These are phyloP conservation scores for Acronicta psi DNA, from an alignment of 2,888 invertebrate genomes.

Conservation along the genomic window DNA sequence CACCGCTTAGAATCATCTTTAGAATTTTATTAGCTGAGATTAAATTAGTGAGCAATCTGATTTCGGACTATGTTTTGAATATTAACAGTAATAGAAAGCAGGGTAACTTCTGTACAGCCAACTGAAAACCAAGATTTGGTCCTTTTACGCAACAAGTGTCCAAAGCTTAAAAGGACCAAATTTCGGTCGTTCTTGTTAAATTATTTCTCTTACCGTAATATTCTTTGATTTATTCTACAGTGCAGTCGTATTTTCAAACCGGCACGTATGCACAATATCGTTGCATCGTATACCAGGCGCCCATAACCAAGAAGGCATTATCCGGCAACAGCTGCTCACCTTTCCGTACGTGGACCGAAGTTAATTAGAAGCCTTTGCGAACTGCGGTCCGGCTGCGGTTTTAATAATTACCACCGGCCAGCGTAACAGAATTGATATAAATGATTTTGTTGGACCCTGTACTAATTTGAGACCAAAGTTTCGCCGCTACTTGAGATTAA, in stretches of 20 bases:
- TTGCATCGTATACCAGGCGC: constrained; percentile 59
- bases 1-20: too few species aligned
- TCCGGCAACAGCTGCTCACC: constrained; percentile 73
- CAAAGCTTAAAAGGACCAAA: too few species aligned
- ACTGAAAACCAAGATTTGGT: too few species aligned
- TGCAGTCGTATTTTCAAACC: neutral
- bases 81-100: too few species aligned
- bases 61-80: too few species aligned
- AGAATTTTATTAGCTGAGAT: too few species aligned
- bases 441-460: constrained; percentile 69
- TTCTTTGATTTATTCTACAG: neutral
- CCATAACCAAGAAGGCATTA: constrained; percentile 69
- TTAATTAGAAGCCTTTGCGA: constrained; percentile 80
- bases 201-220: neutral
- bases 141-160: neutral
- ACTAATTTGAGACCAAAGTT: constrained; percentile 64
- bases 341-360: constrained; percentile 70
- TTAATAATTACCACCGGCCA: constrained; percentile 80
- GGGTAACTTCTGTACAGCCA: too few species aligned
- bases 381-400: constrained; percentile 75
- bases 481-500: constrained; percentile 56
- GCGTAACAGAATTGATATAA: constrained; percentile 77
- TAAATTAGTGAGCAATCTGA: too few species aligned
- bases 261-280: constrained; percentile 39
- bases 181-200: too few species aligned